Conservation (phyloP, 1,140 invertebrate species). For the Drosophila parvula region DNA sequence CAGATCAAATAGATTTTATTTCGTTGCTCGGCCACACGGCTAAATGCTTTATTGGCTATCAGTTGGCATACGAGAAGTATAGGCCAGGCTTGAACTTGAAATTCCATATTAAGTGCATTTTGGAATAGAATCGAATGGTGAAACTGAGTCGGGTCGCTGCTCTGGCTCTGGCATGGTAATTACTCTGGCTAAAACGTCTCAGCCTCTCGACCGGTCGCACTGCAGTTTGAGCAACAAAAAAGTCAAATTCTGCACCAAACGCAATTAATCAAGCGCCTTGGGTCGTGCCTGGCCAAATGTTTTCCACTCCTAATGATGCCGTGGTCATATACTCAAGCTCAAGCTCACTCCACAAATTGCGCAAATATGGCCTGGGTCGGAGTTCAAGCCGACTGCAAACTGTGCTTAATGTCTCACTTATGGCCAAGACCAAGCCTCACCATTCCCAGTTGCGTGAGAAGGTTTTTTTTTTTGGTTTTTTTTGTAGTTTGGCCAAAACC, state of each 20-base stretch:
- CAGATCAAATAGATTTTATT: conserved; percentile 59
- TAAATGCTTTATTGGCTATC: conserved; percentile 51
- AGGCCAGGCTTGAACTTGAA: conserved; percentile 66
- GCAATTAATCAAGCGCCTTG: conserved; percentile 75
- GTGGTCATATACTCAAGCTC: conserved; percentile 39
- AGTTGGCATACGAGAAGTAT: conserved; percentile 27
- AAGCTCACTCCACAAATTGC: conserved; percentile 42
- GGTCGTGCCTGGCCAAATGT: conserved; percentile 81
- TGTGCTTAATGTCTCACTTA: conserved; percentile 79
- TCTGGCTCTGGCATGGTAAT: conserved; percentile 66
- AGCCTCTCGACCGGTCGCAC: conserved; percentile 26
- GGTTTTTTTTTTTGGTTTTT: conserved; percentile 17
- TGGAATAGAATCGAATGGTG: conserved; percentile 61
- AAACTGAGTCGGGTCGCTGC: conserved; percentile 26
- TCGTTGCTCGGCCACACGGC: conserved; percentile 21
- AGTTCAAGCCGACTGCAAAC: conserved; percentile 70
- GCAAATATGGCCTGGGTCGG: conserved; percentile 74
- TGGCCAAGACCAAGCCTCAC: conserved; percentile 70
- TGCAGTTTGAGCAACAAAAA: conserved; percentile 78
- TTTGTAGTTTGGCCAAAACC: background rate
- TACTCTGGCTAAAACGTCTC: conserved; percentile 51
- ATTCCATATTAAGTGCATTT: conserved; percentile 82
- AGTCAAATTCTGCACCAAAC: conserved; percentile 76
- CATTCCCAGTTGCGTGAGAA: conserved; percentile 37
- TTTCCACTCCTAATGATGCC: conserved; percentile 78